Evolutionary conservation across 2,888 invertebrate genomes (phyloP), one percentile per base, ranked within the genome.

Genomic region (Latrodectus elegans): DNA sequence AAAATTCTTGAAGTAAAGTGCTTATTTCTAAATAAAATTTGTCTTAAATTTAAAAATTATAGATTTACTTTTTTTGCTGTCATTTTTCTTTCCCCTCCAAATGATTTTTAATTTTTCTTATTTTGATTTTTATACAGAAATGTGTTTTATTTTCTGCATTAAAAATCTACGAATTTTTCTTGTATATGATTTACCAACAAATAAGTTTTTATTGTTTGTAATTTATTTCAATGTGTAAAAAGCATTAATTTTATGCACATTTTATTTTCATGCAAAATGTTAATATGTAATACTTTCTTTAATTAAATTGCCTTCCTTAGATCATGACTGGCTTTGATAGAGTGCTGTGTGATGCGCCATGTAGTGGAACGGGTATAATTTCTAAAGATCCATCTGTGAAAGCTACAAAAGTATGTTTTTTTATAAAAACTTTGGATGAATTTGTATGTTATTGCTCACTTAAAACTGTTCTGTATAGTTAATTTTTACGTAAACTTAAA

Each of bases 361-460:
- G 99, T 92, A 97, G 98, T 65, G 99, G 99, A 60, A 99, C 99
- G 0, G 99, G 99, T 52, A 98, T 99, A 12, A 96, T 99, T 67
- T 95, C 98, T 51, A 99, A 99, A 93, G 99, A 99, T 93, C 97
- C 96, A 0, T 96, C 96, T 91, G 99, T 99, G 0, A 99, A 99
- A 93, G 96, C 96, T 0, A 95, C 95, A 89, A 98, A 98, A 93
- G 91, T 91, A 81, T 79, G 89, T 73, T 26, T n/a, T 67, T 67
- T 10, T 22, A 17, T 67, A 12, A 17, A 51, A 8, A 15, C 9
- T 52, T 55, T 75, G 60, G 4, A 55, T 11, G n/a, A 11, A 53
- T 75, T 17, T 38, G 26, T 26, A 8, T 26, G 14, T 51, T 71
- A 4, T 55, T 74, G 49, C 15, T 22, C 22, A 22, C 22, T 22